Evolutionary conservation across 2,797 vertebrate species (phyloP), one percentile per base, ranked within the genome.

Genomic region (Heteromormyrus szaboi): DNA sequence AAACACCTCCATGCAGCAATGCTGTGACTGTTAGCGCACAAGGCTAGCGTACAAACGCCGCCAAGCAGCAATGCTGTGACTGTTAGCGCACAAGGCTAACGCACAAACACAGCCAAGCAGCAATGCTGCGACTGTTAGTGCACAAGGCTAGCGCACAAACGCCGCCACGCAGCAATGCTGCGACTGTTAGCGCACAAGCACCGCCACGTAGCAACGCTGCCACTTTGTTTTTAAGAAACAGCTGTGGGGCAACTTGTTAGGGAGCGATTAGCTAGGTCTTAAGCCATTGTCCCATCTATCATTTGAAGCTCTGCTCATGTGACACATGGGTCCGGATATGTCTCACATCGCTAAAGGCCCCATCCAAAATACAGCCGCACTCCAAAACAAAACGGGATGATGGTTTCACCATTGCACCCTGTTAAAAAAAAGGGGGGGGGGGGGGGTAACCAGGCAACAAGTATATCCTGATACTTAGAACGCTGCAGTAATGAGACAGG

Each of bases 401-500:
- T 72, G 33, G 68, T 17, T 83, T 83, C 79, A 50, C 48, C n/a
- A 51, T 51, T 85, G 46, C n/a, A 29, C 48, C 44, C 81, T 14
- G 19, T 44, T 8, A 46, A 50, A 11, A 50, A 84, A 84, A 1
- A 0, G 14, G 6, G 41, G 46, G 5, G 41, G 37, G 46, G 17
- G 46, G 17, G 44, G 22, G 46, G 48, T 29, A 50, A 9, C 81
- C 25, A 51, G 81, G 81, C 44, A 48, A 85, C n/a, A 29, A 46
- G 81, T 44, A 51, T 48, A 51, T 85, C 48, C 81, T 85, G 68
- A 76, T 22, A 81, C 87, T 41, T 79, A 37, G 87, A 88, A 41
- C 17, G 87, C 87, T 88, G 72, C 17, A 29, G 87, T 81, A 81
- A 81, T 81, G 89, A 90, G 91, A 91, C 89, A 87, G 91, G 86